Conservation (phyloP, 2,888 invertebrate genomes). For the Polydrusus tereticollis region DNA sequence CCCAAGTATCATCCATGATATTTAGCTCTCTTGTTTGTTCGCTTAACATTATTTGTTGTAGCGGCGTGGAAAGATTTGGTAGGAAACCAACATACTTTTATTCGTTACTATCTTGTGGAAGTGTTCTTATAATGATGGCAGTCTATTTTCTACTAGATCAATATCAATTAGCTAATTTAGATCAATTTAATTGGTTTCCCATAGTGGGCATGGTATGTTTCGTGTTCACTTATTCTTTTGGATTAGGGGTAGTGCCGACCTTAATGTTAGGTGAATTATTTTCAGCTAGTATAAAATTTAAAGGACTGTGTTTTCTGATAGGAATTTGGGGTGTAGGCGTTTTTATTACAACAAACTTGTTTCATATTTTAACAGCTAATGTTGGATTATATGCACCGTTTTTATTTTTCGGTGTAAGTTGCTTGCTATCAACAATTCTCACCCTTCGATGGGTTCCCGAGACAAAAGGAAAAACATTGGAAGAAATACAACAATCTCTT, state of each 20-base stretch:
- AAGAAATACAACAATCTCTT: slow-evolving; percentile 62
- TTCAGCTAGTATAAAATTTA: slow-evolving; percentile 59
- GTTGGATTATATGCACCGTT: slow-evolving; percentile 59
- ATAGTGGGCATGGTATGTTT: slow-evolving; percentile 56
- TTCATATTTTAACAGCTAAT: slow-evolving; percentile 56
- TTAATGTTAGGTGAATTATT: slow-evolving; percentile 59
- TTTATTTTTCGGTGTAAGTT: slow-evolving; percentile 55
- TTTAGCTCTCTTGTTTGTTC: slow-evolving; percentile 51
- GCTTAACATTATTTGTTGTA: slow-evolving; percentile 50
- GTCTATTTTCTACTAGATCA: slow-evolving; percentile 58
- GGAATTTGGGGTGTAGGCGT: slow-evolving; percentile 23
- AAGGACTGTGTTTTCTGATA: slow-evolving; percentile 53
- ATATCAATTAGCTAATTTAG: slow-evolving; percentile 48
- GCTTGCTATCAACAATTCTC: slow-evolving; percentile 55
- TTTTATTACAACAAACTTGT: slow-evolving; percentile 55
- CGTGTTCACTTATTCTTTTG: slow-evolving; percentile 50
- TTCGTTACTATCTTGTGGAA: slow-evolving; percentile 55
- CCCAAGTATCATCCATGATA: slow-evolving; percentile 59
- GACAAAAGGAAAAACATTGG: slow-evolving; percentile 62
- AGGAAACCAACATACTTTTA: slow-evolving; percentile 56
- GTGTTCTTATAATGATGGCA: background rate
- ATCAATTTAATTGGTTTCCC: slow-evolving; percentile 56
- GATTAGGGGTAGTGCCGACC: slow-evolving; percentile 53
- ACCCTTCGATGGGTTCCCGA: slow-evolving; percentile 60
- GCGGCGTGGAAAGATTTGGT: slow-evolving; percentile 58